These are phyloP conservation scores for Peromyscus polionotus DNA, from an alignment of 2,113 vertebrate species.

Conservation along the genomic window DNA sequence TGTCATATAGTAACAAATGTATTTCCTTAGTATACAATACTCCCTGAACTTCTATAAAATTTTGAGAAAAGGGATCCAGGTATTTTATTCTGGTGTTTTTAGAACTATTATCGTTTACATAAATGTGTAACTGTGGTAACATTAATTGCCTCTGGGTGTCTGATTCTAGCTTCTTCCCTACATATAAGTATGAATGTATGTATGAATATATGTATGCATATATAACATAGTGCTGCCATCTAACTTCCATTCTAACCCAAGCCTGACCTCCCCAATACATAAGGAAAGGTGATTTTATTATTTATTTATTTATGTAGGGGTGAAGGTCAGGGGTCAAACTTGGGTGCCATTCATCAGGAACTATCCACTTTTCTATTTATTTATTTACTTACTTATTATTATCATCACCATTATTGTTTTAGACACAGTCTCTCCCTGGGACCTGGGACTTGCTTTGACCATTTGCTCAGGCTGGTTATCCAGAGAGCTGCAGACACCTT, in stretches of 20 bases:
- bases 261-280: neutral
- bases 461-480: neutral
- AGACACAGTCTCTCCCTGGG: neutral
- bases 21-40: constrained; percentile 61
- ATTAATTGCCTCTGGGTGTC: neutral
- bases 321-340: neutral
- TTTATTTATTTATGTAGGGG: no score
- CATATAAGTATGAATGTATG: neutral
- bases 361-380: neutral
- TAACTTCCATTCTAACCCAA: neutral
- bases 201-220: neutral
- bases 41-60: constrained; percentile 41
- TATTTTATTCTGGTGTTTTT: neutral
- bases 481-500: neutral
- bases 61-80: neutral
- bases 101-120: neutral
- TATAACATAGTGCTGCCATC: neutral
- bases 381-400: neutral
- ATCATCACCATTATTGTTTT: neutral
- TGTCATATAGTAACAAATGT: constrained; percentile 31
- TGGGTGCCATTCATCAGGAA: no score
- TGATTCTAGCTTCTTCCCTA: neutral
- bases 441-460: neutral
- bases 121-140: neutral
- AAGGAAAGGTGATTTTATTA: neutral